phyloP scores from a whole-genome alignment of 2,888 invertebrate species.

The Julus scandinavius region DNA sequence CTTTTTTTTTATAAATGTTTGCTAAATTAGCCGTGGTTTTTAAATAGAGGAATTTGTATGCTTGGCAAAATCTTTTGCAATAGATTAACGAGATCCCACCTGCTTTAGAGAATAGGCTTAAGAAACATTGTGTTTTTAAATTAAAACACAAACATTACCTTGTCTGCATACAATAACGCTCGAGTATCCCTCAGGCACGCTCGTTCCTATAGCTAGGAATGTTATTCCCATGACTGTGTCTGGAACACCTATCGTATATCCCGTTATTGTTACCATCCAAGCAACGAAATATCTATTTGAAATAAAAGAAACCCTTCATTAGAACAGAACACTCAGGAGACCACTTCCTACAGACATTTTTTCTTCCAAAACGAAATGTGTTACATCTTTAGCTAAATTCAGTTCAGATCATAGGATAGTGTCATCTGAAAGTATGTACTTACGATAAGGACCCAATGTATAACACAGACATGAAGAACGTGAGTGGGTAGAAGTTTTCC shows the following conservation, averaged over 20 bases:
- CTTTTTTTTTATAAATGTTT: too few relatives aligned
- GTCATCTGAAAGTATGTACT: background rate
- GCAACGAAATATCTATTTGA: constrained; percentile 84
- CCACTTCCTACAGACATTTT: too few relatives aligned
- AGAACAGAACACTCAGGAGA: too few relatives aligned
- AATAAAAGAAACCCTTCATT: background rate
- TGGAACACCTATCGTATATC: constrained; percentile 91
- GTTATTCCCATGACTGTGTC: constrained; percentile 98
- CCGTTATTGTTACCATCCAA: constrained; percentile 98
- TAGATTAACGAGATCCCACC: too few relatives aligned
- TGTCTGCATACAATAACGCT: constrained; percentile 96
- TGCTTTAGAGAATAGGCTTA: too few relatives aligned
- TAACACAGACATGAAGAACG: constrained; percentile 90
- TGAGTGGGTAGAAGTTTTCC: constrained; percentile 88
- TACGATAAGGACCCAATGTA: constrained; percentile 89
- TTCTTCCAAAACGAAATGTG: too few relatives aligned
- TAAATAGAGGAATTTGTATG: too few relatives aligned
- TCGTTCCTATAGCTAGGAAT: constrained; percentile 95
- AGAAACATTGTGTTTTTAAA: too few relatives aligned
- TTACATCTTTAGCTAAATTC: too few relatives aligned
- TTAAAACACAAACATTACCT: constrained; percentile 69
- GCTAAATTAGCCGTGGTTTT: too few relatives aligned
- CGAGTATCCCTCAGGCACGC: constrained; percentile 95
- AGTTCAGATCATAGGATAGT: too few relatives aligned
- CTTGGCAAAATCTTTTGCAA: too few relatives aligned